Conservation (phyloP, 1,140 invertebrate species). For the Tenebrio molitor region DNA sequence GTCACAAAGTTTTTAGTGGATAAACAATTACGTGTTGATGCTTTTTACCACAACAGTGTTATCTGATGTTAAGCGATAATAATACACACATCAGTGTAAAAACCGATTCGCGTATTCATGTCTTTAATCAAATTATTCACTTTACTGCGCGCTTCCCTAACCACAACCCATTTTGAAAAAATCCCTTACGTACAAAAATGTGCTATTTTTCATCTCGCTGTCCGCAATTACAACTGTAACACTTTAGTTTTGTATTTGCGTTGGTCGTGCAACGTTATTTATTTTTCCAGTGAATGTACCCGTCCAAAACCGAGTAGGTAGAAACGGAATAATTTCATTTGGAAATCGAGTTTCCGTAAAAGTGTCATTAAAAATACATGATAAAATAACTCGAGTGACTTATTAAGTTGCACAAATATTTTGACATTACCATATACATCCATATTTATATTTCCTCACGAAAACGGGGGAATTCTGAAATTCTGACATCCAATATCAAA, state of each 20-base stretch:
- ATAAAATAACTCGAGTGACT: conserved; percentile 25
- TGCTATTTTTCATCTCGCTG: neutral
- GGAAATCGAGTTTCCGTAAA: conserved; percentile 5
- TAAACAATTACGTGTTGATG: conserved; percentile 39
- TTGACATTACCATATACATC: conserved; percentile 22
- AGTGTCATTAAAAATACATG: conserved; percentile 29
- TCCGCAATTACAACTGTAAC: neutral
- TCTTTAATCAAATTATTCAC: conserved; percentile 8
- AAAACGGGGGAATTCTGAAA: no score
- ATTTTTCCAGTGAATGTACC: no score
- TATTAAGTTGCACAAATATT: conserved; percentile 29
- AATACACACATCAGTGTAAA: neutral
- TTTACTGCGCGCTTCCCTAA: no score
- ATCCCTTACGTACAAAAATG: no score
- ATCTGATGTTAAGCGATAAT: conserved; percentile 29
- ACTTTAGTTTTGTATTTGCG: no score
- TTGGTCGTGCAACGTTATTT: no score
- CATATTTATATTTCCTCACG: conserved; percentile 28
- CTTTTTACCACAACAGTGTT: conserved; percentile 21
- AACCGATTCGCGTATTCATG: neutral
- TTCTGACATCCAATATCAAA: conserved; percentile 8
- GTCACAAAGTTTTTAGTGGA: conserved; percentile 39
- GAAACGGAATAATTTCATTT: conserved; percentile 15
- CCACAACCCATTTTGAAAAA: no score
- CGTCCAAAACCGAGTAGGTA: neutral